A percentile compares a stretch with the other conserved stretches of the same genome.
Conservation (phyloP, 2,113 vertebrate genomes). For the Himantopus leucocephalus region DNA sequence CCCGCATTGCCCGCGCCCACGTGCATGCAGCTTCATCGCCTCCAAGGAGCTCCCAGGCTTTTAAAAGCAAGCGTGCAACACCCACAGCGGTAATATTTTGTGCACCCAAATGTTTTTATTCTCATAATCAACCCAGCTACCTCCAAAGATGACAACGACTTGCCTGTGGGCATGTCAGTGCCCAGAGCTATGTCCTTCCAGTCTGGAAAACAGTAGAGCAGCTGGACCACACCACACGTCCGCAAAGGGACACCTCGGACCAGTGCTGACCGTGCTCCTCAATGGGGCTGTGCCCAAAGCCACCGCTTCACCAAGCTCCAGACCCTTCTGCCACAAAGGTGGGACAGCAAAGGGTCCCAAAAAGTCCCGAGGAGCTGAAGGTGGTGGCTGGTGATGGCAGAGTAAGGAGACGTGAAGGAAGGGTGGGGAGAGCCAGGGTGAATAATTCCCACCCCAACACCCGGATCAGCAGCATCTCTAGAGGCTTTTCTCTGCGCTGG, state of each 20-base stretch:
- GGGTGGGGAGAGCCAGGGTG: not conserved
- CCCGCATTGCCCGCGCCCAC: rapidly evolving
- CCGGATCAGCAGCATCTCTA: not conserved
- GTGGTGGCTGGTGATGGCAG: not conserved
- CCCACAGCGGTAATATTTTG: rapidly evolving
- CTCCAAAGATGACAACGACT: rapidly evolving
- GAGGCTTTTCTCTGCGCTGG: too few species aligned
- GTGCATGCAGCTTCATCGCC: rapidly evolving
- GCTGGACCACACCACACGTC: rapidly evolving
- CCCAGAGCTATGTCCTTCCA: not conserved
- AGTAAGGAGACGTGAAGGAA: rapidly evolving
- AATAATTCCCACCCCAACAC: not conserved
- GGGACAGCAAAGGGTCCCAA: not conserved
- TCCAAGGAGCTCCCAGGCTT: not conserved
- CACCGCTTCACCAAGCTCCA: rapidly evolving
- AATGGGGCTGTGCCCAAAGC: not conserved
- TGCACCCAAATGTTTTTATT: not conserved
- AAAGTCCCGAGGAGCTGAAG: not conserved
- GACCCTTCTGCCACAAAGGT: not conserved
- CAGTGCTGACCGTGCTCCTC: not conserved
- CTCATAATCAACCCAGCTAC: not conserved
- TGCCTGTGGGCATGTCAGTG: too few species aligned
- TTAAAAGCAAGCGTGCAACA: rapidly evolving
- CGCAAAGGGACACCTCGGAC: not conserved
- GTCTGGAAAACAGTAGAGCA: rapidly evolving